These are phyloP conservation scores for Diorhabda sublineata DNA, from an alignment of 1,140 invertebrate species.

Conservation along the genomic window DNA sequence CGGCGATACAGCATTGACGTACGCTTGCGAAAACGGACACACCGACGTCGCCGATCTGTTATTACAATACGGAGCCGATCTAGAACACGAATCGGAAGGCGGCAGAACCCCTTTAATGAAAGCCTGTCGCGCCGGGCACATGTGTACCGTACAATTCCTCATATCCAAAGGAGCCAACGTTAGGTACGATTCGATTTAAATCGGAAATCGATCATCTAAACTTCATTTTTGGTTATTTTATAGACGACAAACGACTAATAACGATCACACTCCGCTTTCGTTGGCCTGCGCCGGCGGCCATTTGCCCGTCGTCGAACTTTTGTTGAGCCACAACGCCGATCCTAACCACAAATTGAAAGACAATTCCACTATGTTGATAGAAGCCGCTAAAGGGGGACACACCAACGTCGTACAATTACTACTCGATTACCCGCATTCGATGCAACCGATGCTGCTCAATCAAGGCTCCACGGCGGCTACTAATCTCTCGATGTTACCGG, in stretches of 20 bases:
- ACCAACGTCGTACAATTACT: conserved; percentile 91
- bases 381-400: conserved; percentile 96
- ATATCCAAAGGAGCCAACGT: conserved; percentile 92
- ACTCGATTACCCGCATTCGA: conserved; percentile 88
- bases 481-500: conserved; percentile 40
- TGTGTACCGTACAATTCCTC: conserved; percentile 96
- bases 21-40: conserved; percentile 96
- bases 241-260: conserved; percentile 86
- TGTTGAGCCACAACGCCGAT: conserved; percentile 87
- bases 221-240: not conserved
- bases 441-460: conserved; percentile 64
- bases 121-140: conserved; percentile 96
- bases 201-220: too few relatives aligned
- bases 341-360: conserved; percentile 96
- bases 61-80: conserved; percentile 80
- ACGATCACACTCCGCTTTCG: conserved; percentile 96
- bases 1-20: conserved; percentile 79
- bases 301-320: conserved; percentile 83
- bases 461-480: conserved; percentile 43
- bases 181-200: conserved; percentile 1
- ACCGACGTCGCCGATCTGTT: conserved; percentile 90
- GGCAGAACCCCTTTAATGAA: conserved; percentile 97
- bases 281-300: conserved; percentile 96
- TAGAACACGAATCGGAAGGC: conserved; percentile 92
- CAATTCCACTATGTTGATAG: conserved; percentile 97